Percentiles rank a stretch among this genome's conserved stretches.
Conservation (phyloP, 2,888 invertebrate genomes). For the Antitype chi region DNA sequence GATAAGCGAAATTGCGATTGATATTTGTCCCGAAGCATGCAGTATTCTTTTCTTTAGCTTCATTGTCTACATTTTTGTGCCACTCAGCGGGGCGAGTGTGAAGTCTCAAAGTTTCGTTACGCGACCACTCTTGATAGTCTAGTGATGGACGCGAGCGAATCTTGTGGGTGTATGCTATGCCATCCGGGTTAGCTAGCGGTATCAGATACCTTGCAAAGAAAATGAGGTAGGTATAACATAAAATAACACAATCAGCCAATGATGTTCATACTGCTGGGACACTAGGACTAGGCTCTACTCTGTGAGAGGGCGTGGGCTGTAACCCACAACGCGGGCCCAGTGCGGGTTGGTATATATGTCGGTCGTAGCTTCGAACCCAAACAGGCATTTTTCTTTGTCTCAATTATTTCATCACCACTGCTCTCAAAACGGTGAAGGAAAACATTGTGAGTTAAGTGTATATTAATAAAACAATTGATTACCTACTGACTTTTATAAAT, state of each 20-base stretch:
- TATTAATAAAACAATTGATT: background rate
- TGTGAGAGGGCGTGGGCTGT: too few species aligned
- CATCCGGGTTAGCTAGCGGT: conserved; percentile 86
- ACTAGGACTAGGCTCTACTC: too few species aligned
- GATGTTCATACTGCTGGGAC: too few species aligned
- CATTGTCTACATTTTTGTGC: conserved; percentile 84
- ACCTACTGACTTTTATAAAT: background rate
- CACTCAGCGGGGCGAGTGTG: conserved; percentile 77
- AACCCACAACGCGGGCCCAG: too few species aligned
- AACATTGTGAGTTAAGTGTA: too few species aligned
- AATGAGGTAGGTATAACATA: background rate
- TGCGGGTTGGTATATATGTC: too few species aligned
- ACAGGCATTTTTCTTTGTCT: too few species aligned
- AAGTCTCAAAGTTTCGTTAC: conserved; percentile 74
- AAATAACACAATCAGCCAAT: too few species aligned
- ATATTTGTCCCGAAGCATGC: conserved; percentile 85
- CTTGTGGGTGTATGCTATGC: conserved; percentile 80
- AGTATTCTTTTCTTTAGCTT: conserved; percentile 57
- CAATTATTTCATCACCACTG: too few species aligned
- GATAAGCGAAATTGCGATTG: conserved; percentile 87
- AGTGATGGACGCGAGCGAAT: conserved; percentile 70
- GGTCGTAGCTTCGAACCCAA: too few species aligned
- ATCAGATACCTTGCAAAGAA: conserved; percentile 80
- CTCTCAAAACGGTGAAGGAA: too few species aligned
- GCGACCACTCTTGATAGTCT: conserved; percentile 76